These are phyloP conservation scores for Oriolus oriolus DNA, from an alignment of 2,113 vertebrate species.

Conservation along the genomic window DNA sequence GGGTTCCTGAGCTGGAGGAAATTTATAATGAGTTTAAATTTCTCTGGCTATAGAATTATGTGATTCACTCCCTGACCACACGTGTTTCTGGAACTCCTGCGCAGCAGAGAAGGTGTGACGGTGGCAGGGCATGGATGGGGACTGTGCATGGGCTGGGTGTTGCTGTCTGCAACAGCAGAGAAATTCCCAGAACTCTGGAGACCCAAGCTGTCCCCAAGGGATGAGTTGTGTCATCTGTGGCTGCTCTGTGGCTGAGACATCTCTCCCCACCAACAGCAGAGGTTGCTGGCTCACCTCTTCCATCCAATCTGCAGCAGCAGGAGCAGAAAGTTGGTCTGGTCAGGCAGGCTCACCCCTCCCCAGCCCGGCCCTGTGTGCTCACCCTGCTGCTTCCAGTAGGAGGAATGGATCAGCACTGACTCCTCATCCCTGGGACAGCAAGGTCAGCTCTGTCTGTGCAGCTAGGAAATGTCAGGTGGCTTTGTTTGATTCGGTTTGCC, in stretches of 20 bases:
- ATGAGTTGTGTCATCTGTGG: not conserved
- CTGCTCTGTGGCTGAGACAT: accelerated
- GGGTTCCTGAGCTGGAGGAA: not conserved
- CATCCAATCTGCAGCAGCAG: not conserved
- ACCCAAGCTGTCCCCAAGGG: not conserved
- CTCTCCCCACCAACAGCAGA: not conserved
- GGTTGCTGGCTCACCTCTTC: not conserved
- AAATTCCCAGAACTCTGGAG: not conserved
- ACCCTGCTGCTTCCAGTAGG: not conserved
- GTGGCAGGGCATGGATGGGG: not conserved
- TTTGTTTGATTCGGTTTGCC: not conserved
- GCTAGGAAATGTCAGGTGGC: not conserved
- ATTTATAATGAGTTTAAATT: not conserved
- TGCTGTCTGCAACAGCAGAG: not conserved
- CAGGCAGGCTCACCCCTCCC: not conserved
- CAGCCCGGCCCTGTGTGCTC: not conserved
- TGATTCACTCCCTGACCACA: accelerated
- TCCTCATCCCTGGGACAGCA: not conserved
- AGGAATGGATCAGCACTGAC: not conserved
- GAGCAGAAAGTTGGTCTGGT: not conserved
- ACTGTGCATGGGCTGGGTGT: not conserved
- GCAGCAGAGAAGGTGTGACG: not conserved
- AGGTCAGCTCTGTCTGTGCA: not conserved
- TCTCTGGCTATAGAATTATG: not conserved
- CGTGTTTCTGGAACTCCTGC: not conserved